Percentiles rank a stretch among this genome's conserved stretches.
Evolutionary conservation across 2,888 invertebrate genomes (phyloP).

Genomic region (Drosophila paracracens): DNA sequence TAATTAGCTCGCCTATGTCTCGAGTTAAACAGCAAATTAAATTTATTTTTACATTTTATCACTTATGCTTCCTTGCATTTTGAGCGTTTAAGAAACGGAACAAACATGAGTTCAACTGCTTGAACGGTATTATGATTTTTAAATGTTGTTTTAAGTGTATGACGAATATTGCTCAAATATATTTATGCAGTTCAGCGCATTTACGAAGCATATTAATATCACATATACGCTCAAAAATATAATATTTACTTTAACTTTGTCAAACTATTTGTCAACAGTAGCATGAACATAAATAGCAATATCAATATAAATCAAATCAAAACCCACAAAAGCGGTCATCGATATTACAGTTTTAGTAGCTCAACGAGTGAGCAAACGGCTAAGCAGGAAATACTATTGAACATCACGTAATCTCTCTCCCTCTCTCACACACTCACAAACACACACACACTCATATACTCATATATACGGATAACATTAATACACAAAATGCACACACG

Average conservation of each 20-base stretch:
- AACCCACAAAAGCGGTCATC: slow-evolving; percentile 46
- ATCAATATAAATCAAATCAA: slow-evolving; percentile 70
- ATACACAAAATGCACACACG: slow-evolving; percentile 37
- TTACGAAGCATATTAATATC: not conserved
- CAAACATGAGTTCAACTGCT: not conserved
- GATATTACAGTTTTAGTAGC: slow-evolving; percentile 48
- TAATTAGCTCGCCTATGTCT: slow-evolving; percentile 54
- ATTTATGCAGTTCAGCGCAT: not conserved
- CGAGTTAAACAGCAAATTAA: slow-evolving; percentile 42
- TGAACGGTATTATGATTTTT: not conserved
- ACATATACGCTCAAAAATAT: not conserved
- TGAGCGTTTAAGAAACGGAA: not conserved
- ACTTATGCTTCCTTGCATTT: slow-evolving; percentile 32
- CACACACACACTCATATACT: not conserved
- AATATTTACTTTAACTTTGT: slow-evolving; percentile 36
- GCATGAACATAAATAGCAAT: slow-evolving; percentile 56
- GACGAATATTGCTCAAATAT: too few species aligned
- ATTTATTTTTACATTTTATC: slow-evolving; percentile 35
- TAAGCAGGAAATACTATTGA: slow-evolving; percentile 74
- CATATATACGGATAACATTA: slow-evolving; percentile 12
- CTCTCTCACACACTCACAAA: slow-evolving; percentile 4
- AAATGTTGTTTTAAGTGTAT: not conserved
- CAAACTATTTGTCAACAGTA: slow-evolving; percentile 58
- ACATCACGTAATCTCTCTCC: slow-evolving; percentile 69
- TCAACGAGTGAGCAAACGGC: slow-evolving; percentile 43